Base-by-base conservation (phyloP, 2,113 vertebrate genomes). In the Laterallus jamaicensis region DNA sequence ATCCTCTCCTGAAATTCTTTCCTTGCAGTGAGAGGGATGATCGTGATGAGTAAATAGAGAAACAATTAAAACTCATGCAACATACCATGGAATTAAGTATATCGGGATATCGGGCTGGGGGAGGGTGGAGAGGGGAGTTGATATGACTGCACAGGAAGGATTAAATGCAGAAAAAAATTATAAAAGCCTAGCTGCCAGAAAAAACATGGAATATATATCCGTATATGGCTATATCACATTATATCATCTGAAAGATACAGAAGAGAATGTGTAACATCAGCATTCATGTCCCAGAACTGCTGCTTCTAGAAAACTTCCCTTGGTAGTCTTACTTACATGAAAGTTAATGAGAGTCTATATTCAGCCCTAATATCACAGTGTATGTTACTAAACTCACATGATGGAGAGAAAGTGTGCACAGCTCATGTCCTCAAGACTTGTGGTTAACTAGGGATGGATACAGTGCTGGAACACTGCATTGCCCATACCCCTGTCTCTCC, bases 381-480 rank as follows among this genome's bases (percentile, higher is more conserved):
- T 13, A 12, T 16, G 25, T 49, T 50, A 32, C 16, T 83, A 66
- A 86, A 74, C 7, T 17, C n/a, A 54, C 12, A 40, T 0, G 0
- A 86, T 19, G 58, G 40, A 88, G 16, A 4, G 91, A 40, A 84
- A 75, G 0, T 11, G 2, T 64, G 10, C 24, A 52, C 15, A 40
- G 21, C 3, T 77, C 24, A 29, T 26, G 3, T 90, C 22, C 52
- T 76, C 32, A 67, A 55, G 14, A 13, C 15, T 31, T 78, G 11
- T 28, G 11, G 4, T 32, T 86, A 54, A 40, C 12, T 35, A 73
- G 16, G 28, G 3, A 21, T n/a, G 12, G 3, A 42, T 19, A 9
- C 12, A 29, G 4, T 24, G 5, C 6, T 49, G 14, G 24, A 92
- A 56, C 26, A 32, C 8, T 50, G 7, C 0, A 2, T 44, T 71